These are phyloP conservation scores for Oncorhynchus masou DNA, from an alignment of 2,113 vertebrate genomes.

Conservation along the genomic window DNA sequence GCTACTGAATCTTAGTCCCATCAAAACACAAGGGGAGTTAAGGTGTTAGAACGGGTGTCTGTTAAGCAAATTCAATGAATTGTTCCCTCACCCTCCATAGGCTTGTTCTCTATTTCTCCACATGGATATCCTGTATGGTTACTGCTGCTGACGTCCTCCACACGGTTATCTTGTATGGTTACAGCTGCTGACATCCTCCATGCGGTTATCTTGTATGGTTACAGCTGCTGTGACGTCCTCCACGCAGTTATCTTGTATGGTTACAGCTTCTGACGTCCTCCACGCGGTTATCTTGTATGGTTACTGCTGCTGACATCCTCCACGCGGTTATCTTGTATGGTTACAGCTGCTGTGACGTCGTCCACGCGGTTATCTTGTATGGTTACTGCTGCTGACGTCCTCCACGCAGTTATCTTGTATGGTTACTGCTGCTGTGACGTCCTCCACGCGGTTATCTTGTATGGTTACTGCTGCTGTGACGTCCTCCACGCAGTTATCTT, in stretches of 20 bases:
- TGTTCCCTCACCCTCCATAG: constrained; percentile 12
- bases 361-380: constrained; percentile 41
- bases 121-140: constrained; percentile 53
- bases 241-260: too few relatives aligned
- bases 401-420: constrained; percentile 42
- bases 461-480: constrained; percentile 53
- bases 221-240: too few relatives aligned
- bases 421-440: too few relatives aligned
- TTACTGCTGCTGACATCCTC: too few relatives aligned
- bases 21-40: not conserved
- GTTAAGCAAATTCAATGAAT: constrained; percentile 10
- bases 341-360: constrained; percentile 43
- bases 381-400: constrained; percentile 53
- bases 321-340: constrained; percentile 47
- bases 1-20: constrained; percentile 25
- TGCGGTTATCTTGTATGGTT: constrained; percentile 36
- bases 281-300: too few relatives aligned
- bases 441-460: constrained; percentile 32
- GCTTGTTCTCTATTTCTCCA: constrained; percentile 7
- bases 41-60: constrained; percentile 9
- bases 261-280: too few relatives aligned
- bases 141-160: constrained; percentile 44
- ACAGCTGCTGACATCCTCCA: constrained; percentile 48
- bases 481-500: not conserved
- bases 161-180: not conserved